Percentiles rank a stretch among this genome's conserved stretches.
Conservation (phyloP, 2,888 invertebrate genomes). For the Ophion costatus region DNA sequence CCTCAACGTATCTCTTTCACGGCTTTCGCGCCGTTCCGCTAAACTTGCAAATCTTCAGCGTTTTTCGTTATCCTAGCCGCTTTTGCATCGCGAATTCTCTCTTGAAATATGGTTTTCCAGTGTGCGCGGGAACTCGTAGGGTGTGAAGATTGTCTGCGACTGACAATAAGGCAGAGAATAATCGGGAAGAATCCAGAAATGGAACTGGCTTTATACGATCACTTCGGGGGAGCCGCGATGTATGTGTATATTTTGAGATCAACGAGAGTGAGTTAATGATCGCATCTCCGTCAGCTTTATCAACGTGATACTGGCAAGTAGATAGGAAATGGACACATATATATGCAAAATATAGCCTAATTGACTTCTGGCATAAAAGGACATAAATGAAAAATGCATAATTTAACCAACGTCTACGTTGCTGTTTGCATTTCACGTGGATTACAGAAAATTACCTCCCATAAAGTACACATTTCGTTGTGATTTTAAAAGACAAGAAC, state of each 20-base stretch:
- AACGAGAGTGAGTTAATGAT: background rate
- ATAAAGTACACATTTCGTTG: no score
- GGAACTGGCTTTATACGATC: background rate
- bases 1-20: conserved; percentile 11
- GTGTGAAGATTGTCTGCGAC: background rate
- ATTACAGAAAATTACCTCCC: no score
- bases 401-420: no score
- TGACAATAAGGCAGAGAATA: conserved; percentile 1
- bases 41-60: conserved; percentile 11
- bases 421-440: no score
- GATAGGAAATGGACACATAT: background rate
- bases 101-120: background rate
- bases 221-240: background rate
- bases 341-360: background rate
- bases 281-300: background rate
- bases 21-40: conserved; percentile 5
- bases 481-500: no score
- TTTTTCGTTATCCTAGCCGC: conserved; percentile 3
- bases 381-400: no score
- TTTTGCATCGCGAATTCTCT: conserved; percentile 14
- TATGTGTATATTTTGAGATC: no score
- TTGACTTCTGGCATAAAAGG: no score
- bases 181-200: conserved; percentile 3
- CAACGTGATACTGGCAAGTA: background rate
- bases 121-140: background rate